phyloP scores from a whole-genome alignment of 2,888 invertebrate genomes.

The Cantharis flavilabris region DNA sequence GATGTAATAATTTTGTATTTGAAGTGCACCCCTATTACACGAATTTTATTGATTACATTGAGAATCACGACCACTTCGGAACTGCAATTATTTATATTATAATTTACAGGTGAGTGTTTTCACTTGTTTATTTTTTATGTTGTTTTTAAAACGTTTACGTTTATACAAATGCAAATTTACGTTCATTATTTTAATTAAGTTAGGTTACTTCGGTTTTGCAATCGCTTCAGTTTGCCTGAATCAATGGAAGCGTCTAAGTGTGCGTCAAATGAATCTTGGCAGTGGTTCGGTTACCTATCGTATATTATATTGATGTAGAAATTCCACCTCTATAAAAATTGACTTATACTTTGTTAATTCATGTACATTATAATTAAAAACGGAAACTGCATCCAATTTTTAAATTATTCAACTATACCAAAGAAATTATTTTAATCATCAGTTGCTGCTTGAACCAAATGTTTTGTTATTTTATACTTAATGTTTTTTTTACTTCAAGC shows the following conservation, averaged over 20 bases:
- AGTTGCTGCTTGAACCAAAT: too few species aligned
- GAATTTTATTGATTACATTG: neutral
- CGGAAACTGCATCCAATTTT: too few species aligned
- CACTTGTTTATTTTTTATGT: neutral
- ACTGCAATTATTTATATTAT: neutral
- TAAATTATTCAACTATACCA: too few species aligned
- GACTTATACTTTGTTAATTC: too few species aligned
- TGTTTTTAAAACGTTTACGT: neutral
- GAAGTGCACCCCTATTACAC: neutral
- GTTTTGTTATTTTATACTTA: too few species aligned
- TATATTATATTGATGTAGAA: neutral
- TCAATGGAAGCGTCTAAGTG: neutral
- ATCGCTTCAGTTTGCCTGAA: neutral
- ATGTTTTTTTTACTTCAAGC: too few species aligned
- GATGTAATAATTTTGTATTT: neutral
- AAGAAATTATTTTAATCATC: too few species aligned
- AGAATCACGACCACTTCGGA: neutral
- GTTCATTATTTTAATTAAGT: neutral
- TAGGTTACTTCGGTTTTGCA: neutral
- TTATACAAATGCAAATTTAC: neutral
- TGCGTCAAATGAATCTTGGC: neutral
- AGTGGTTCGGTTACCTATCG: neutral
- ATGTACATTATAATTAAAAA: too few species aligned
- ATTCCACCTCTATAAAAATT: too few species aligned
- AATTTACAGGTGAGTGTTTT: neutral